phyloP scores from a whole-genome alignment of 2,888 invertebrate species.

The Mesorhabditis sp. region DNA sequence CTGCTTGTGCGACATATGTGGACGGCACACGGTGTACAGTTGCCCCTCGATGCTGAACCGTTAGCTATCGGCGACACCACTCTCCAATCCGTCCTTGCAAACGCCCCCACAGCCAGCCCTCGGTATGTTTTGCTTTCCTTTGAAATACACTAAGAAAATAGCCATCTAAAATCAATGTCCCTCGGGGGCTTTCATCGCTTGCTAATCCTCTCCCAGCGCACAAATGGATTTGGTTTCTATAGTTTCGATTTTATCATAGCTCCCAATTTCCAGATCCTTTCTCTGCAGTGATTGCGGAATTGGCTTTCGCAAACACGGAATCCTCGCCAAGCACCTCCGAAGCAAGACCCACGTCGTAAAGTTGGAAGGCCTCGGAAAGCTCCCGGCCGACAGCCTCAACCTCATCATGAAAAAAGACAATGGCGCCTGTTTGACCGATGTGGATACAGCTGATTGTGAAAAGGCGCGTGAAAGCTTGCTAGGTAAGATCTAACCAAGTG shows the following conservation, averaged over 20 bases:
- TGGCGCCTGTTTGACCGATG: constrained; percentile 82
- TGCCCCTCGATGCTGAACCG: not conserved
- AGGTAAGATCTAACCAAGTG: constrained; percentile 17
- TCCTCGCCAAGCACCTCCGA: constrained; percentile 84
- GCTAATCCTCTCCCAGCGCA: not conserved
- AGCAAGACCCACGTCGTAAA: constrained; percentile 60
- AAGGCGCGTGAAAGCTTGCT: constrained; percentile 67
- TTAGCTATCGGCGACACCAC: not conserved
- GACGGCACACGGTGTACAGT: constrained; percentile 23
- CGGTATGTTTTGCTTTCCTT: not conserved
- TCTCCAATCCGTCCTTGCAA: not conserved
- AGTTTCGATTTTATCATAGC: too few relatives aligned
- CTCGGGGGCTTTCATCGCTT: not conserved
- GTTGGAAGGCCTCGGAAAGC: constrained; percentile 74
- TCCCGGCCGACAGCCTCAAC: constrained; percentile 85
- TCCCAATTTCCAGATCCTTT: constrained; percentile 82
- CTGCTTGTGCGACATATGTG: constrained; percentile 53
- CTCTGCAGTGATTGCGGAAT: constrained; percentile 92
- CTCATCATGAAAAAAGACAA: constrained; percentile 72
- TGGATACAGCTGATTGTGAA: constrained; percentile 92
- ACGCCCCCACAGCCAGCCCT: not conserved
- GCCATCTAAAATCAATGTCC: too few relatives aligned
- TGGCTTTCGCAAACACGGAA: constrained; percentile 88
- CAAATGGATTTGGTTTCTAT: too few relatives aligned
- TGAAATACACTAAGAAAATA: too few relatives aligned